Conservation (phyloP, 2,113 vertebrate species). For the Gobius niger region DNA sequence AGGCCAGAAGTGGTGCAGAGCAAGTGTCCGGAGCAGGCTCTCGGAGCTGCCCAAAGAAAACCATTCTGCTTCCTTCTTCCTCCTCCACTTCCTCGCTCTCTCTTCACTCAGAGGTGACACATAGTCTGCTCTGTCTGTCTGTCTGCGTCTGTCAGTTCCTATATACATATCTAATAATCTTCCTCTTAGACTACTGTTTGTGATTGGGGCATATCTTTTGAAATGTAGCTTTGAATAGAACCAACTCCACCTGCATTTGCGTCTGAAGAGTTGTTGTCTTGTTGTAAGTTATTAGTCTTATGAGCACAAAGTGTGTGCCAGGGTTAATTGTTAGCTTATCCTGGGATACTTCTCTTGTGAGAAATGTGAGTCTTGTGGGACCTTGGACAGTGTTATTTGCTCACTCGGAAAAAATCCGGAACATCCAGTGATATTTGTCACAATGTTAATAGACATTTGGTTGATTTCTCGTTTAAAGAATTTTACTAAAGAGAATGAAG, state of each 20-base stretch:
- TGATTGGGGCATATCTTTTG: background rate
- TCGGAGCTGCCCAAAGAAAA: slow-evolving; percentile 98
- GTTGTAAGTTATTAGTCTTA: background rate
- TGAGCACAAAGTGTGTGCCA: slow-evolving; percentile 19
- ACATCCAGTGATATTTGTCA: background rate
- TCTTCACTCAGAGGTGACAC: slow-evolving; percentile 88
- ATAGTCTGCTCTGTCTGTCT: slow-evolving; percentile 47
- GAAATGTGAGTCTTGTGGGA: slow-evolving; percentile 26
- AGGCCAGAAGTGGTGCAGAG: slow-evolving; percentile 84
- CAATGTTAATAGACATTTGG: slow-evolving; percentile 13
- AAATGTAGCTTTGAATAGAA: background rate
- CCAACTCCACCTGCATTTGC: background rate
- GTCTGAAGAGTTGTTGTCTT: slow-evolving; percentile 13
- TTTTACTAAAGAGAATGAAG: slow-evolving; percentile 47
- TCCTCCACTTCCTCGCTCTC: slow-evolving; percentile 83
- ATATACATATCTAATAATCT: background rate
- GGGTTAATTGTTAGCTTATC: slow-evolving; percentile 40
- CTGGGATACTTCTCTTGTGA: background rate
- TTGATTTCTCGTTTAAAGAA: slow-evolving; percentile 54
- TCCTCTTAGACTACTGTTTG: slow-evolving; percentile 3
- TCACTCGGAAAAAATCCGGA: background rate
- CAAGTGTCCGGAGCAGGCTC: slow-evolving; percentile 63
- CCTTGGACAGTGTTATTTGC: slow-evolving; percentile 2
- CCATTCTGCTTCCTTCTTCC: slow-evolving; percentile 88
- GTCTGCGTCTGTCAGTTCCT: slow-evolving; percentile 19